Evolutionary conservation across 1,140 invertebrate species (phyloP).

Genomic region (Apis cerana): DNA sequence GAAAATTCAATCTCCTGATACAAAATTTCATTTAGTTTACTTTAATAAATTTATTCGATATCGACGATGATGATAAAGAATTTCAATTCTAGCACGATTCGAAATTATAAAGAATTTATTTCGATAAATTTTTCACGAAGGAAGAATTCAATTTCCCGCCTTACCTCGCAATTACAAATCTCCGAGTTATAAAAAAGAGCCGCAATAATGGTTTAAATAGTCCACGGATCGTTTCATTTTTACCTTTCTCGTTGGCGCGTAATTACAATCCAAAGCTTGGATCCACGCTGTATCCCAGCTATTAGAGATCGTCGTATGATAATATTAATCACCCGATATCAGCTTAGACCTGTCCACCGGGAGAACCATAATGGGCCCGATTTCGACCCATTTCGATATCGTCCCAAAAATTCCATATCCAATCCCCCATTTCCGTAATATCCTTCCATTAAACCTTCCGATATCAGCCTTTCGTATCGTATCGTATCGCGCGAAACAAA

Average conservation of each 20-base stretch:
- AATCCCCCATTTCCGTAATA: not conserved
- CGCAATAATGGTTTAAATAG: conserved; percentile 14
- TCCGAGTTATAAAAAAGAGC: not conserved
- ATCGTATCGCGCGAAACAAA: not conserved
- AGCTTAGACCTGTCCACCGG: conserved; percentile 27
- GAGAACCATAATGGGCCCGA: not conserved
- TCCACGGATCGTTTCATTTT: conserved; percentile 3
- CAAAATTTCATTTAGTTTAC: too few relatives aligned
- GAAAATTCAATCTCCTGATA: too few relatives aligned
- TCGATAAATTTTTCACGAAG: too few relatives aligned
- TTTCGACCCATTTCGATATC: conserved; percentile 16
- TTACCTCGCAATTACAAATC: not conserved
- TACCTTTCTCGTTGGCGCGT: not conserved
- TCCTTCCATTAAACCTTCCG: not conserved
- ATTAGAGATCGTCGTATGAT: conserved; percentile 35
- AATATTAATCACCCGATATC: conserved; percentile 26
- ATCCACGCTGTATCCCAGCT: not conserved
- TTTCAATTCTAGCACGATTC: too few relatives aligned
- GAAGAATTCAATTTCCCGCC: not conserved
- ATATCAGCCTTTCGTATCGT: too few relatives aligned
- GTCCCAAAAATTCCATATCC: not conserved
- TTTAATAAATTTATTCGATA: too few relatives aligned
- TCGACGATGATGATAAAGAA: too few relatives aligned
- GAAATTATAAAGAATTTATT: too few relatives aligned
- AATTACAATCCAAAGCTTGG: not conserved